Evolutionary conservation across 2,797 vertebrate genomes (phyloP).

Genomic region (Betta splendens): DNA sequence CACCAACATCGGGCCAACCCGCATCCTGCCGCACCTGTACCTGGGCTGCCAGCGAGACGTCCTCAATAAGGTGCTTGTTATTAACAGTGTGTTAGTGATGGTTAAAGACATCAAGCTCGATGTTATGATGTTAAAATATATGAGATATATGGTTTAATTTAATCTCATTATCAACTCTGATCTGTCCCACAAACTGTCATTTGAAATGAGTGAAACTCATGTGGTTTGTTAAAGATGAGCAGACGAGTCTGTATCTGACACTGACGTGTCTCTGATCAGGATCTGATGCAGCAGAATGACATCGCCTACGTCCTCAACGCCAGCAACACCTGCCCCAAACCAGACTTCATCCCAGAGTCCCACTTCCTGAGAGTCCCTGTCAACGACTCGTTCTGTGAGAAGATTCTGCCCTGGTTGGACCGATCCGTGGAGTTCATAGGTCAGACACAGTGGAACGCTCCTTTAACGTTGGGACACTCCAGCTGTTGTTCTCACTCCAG

Average conservation of each 20-base stretch:
- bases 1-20: slow-evolving; percentile 88
- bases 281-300: slow-evolving; percentile 95
- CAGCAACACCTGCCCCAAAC: slow-evolving; percentile 96
- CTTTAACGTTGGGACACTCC: not conserved
- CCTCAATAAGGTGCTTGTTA: slow-evolving; percentile 96
- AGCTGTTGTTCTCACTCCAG: not conserved
- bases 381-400: slow-evolving; percentile 97
- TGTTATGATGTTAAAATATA: too few species aligned
- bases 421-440: slow-evolving; percentile 96
- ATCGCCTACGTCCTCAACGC: slow-evolving; percentile 92
- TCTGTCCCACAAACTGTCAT: too few species aligned
- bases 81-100: too few species aligned
- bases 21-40: slow-evolving; percentile 95
- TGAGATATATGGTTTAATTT: too few species aligned
- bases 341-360: slow-evolving; percentile 93
- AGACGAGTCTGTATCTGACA: too few species aligned
- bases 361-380: slow-evolving; percentile 95
- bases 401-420: slow-evolving; percentile 97
- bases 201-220: too few species aligned
- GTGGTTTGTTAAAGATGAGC: too few species aligned
- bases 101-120: too few species aligned
- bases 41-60: slow-evolving; percentile 96
- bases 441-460: slow-evolving; percentile 58
- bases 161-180: too few species aligned
- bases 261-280: slow-evolving; percentile 78